Percentiles rank a stretch among this genome's conserved stretches.
These are phyloP conservation scores for Galerucella nymphaeae DNA, from an alignment of 2,888 invertebrate genomes.

Conservation along the genomic window DNA sequence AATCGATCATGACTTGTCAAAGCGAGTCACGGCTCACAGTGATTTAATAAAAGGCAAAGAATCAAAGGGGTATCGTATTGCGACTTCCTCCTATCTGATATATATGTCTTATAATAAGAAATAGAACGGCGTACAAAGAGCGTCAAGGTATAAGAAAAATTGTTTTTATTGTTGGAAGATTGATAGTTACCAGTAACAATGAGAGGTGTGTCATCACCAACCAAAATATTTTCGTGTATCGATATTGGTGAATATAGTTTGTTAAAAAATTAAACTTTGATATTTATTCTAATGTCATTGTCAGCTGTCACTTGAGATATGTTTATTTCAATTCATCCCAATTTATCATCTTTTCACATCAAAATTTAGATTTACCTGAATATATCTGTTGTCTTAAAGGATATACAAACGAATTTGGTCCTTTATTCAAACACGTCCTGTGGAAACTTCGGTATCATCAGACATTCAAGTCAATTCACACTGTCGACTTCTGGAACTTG, in stretches of 20 bases:
- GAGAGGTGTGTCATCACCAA: background rate
- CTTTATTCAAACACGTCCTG: constrained; percentile 21
- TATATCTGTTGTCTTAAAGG: background rate
- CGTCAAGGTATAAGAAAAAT: background rate
- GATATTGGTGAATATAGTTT: too few species aligned
- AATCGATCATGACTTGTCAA: constrained; percentile 34
- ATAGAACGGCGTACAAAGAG: background rate
- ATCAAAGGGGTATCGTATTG: constrained; percentile 34
- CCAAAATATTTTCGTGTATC: background rate
- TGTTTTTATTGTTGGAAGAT: background rate
- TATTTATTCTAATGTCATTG: background rate
- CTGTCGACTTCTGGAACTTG: constrained; percentile 26
- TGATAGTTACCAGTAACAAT: constrained; percentile 3
- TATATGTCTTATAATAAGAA: constrained; percentile 1
- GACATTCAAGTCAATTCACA: constrained; percentile 29
- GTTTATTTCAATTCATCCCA: background rate
- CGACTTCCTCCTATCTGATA: constrained; percentile 22
- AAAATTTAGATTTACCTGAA: background rate
- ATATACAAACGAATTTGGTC: constrained; percentile 15
- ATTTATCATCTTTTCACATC: background rate
- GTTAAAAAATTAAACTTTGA: too few species aligned
- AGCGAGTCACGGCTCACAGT: constrained; percentile 30
- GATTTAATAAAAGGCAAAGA: constrained; percentile 34
- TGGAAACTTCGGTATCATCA: constrained; percentile 24
- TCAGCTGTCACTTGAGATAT: background rate